These are phyloP conservation scores for Heliconius himera DNA, from an alignment of 1,140 invertebrate species.

Conservation along the genomic window DNA sequence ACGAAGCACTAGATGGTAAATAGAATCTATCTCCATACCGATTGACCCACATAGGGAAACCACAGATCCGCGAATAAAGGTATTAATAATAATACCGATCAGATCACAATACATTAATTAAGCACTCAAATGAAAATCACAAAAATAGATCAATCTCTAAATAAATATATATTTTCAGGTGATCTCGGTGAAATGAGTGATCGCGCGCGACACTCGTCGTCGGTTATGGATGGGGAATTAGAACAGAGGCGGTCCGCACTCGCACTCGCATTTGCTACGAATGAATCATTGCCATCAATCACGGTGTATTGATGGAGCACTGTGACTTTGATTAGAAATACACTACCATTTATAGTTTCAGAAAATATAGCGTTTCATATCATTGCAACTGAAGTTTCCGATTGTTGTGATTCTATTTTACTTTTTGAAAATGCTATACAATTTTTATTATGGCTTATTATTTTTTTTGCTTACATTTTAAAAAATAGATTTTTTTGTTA, in stretches of 20 bases:
- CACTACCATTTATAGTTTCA: constrained; percentile 4
- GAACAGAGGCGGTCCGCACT: constrained; percentile 40
- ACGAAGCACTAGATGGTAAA: no score
- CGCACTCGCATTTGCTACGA: constrained; percentile 40
- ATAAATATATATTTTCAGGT: constrained; percentile 5
- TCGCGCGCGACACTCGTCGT: constrained; percentile 40
- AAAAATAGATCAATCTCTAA: background rate
- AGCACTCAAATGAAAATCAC: background rate
- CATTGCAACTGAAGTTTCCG: background rate
- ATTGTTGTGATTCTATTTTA: background rate
- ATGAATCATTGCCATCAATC: constrained; percentile 68
- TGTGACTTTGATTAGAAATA: constrained; percentile 47
- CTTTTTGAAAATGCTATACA: no score
- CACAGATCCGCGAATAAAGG: fast-evolving
- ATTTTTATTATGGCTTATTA: no score
- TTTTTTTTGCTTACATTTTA: no score
- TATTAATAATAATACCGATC: background rate
- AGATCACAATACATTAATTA: background rate
- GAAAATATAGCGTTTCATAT: background rate
- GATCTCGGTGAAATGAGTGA: constrained; percentile 36
- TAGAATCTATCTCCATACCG: background rate
- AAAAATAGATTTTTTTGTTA: background rate
- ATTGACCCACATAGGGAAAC: background rate
- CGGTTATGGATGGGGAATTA: constrained; percentile 58
- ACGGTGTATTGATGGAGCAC: constrained; percentile 70